Evolutionary conservation across 2,797 vertebrate species (phyloP).

Genomic region (Salarias fasciatus): DNA sequence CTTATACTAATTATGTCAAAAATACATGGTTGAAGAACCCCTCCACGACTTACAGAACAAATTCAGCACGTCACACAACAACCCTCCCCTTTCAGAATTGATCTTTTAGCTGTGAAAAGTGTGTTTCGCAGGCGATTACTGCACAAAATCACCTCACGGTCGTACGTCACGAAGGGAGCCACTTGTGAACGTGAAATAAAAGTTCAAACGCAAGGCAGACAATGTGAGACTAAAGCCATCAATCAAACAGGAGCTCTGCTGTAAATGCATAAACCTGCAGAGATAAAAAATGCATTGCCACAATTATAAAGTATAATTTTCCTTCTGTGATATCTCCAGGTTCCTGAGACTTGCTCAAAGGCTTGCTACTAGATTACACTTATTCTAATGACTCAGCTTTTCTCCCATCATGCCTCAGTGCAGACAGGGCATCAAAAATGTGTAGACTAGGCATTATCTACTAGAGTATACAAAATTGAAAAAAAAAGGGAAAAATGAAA

Average conservation of each 20-base stretch:
- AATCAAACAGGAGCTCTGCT: constrained; percentile 29
- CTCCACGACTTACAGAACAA: constrained; percentile 48
- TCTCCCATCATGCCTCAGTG: constrained; percentile 58
- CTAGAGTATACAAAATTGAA: constrained; percentile 16
- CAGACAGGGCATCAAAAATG: constrained; percentile 42
- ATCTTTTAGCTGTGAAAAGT: constrained; percentile 19
- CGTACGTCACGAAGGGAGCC: constrained; percentile 1
- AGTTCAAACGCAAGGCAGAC: constrained; percentile 14
- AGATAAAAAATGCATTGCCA: constrained; percentile 42
- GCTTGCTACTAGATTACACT: constrained; percentile 46
- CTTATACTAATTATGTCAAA: constrained; percentile 78
- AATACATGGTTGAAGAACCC: constrained; percentile 65
- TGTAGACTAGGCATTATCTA: constrained; percentile 38
- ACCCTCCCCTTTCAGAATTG: constrained; percentile 31
- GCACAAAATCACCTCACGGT: constrained; percentile 19
- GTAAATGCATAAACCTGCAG: constrained; percentile 23
- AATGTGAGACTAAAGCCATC: constrained; percentile 26
- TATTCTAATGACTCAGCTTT: constrained; percentile 68
- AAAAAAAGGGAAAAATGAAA: not conserved
- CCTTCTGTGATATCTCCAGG: constrained; percentile 58
- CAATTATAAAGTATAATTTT: constrained; percentile 49
- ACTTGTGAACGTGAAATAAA: not conserved
- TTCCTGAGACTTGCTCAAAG: constrained; percentile 43
- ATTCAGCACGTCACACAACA: constrained; percentile 48
- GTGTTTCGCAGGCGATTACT: not conserved